Percentiles rank a stretch among this genome's conserved stretches.
Evolutionary conservation across 2,797 vertebrate species (phyloP).

Genomic region (Tokudaia tokunoshimensis): DNA sequence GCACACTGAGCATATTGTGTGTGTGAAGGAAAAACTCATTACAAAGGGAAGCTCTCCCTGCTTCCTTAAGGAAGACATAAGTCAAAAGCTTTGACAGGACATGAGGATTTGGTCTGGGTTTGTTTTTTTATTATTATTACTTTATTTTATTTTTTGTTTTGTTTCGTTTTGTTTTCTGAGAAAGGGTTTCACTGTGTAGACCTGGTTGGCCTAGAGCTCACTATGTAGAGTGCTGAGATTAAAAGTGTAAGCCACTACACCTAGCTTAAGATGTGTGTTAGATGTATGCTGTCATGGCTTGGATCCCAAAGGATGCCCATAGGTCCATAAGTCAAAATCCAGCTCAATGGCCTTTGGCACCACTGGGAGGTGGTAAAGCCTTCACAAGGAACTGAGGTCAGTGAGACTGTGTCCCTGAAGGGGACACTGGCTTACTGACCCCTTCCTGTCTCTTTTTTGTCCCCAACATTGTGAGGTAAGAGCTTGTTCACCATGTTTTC

Average conservation of each 20-base stretch:
- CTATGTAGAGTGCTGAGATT: not conserved
- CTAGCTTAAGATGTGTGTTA: not conserved
- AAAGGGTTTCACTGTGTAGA: not conserved
- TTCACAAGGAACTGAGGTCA: not conserved
- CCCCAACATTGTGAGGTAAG: not conserved
- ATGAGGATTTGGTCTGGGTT: not conserved
- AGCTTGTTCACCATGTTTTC: not conserved
- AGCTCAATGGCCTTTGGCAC: not conserved
- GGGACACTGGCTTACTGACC: no score
- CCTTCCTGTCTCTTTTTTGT: not conserved
- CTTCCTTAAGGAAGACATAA: not conserved
- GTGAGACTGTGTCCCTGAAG: not conserved
- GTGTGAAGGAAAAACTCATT: slow-evolving; percentile 26
- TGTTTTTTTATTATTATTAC: no score
- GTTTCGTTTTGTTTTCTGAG: not conserved
- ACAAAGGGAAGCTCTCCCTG: slow-evolving; percentile 16
- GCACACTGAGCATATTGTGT: not conserved
- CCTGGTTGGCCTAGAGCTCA: no score
- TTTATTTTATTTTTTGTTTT: no score
- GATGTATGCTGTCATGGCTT: not conserved
- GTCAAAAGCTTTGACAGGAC: slow-evolving; percentile 33
- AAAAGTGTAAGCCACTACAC: not conserved
- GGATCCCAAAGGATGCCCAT: not conserved
- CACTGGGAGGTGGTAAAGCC: not conserved
- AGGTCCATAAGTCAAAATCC: not conserved